Conservation (phyloP, 2,888 invertebrate species). For the Agrotis puta region DNA sequence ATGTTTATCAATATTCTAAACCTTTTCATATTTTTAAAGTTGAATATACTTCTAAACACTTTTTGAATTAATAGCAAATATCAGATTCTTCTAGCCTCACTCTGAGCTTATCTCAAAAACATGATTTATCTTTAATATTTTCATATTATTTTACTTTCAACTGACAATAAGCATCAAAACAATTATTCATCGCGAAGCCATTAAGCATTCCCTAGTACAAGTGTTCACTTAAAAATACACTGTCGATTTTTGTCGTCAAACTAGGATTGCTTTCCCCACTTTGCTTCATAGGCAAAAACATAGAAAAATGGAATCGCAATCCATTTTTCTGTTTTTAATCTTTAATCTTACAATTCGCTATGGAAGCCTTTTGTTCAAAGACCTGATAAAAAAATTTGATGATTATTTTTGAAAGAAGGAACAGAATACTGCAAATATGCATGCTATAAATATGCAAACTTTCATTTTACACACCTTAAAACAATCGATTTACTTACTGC, state of each 20-base stretch:
- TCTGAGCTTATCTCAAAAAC: no score
- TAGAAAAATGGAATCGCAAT: no score
- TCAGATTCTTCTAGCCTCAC: no score
- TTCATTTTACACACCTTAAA: no score
- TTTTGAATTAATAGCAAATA: no score
- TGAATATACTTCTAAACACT: no score
- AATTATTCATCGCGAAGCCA: slow-evolving; percentile 47
- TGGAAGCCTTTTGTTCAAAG: slow-evolving; percentile 32
- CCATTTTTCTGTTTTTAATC: slow-evolving; percentile 46
- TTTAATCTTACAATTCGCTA: slow-evolving; percentile 45
- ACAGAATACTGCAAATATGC: background rate
- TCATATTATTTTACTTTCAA: slow-evolving; percentile 25
- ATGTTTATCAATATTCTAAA: no score
- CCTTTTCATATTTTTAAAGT: no score
- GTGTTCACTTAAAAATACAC: slow-evolving; percentile 36
- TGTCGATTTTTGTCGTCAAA: slow-evolving; percentile 47
- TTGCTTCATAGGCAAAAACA: slow-evolving; percentile 19
- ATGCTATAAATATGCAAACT: no score
- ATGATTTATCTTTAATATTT: slow-evolving; percentile 36
- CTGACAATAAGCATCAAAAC: slow-evolving; percentile 43
- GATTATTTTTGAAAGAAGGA: slow-evolving; percentile 12
- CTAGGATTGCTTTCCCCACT: slow-evolving; percentile 30
- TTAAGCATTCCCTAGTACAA: slow-evolving; percentile 22
- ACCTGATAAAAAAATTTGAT: slow-evolving; percentile 36
- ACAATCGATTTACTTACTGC: no score